A percentile compares a stretch with the other conserved stretches of the same genome.
phyloP scores from a whole-genome alignment of 23 tunicate species.

The Ciona savignyi region DNA sequence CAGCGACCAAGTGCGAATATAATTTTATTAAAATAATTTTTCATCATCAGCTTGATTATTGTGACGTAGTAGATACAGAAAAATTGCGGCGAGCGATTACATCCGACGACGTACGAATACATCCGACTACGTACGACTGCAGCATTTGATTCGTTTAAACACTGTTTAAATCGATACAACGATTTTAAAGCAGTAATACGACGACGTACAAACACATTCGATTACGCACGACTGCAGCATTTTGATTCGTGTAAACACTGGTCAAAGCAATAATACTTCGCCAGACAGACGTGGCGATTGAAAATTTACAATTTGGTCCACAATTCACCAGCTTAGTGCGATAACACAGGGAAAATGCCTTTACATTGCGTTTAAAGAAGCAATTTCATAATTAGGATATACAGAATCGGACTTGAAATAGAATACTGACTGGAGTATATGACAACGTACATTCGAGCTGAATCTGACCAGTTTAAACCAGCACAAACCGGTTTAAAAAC shows the following conservation, averaged over 20 bases:
- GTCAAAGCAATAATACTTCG: no score
- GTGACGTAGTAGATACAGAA: not conserved
- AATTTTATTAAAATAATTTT: slow-evolving; percentile 5
- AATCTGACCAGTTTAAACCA: not conserved
- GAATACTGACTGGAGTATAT: not conserved
- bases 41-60: slow-evolving; percentile 7
- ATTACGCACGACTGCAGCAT: not conserved
- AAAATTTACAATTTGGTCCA: no score
- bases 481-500: not conserved
- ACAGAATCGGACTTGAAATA: not conserved
- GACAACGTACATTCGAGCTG: not conserved
- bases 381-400: not conserved
- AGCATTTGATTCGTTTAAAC: not conserved
- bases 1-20: slow-evolving; percentile 1
- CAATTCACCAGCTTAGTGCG: not conserved
- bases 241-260: not conserved
- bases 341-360: not conserved
- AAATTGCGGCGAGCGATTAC: not conserved
- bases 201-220: not conserved
- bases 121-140: not conserved
- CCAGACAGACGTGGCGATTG: no score
- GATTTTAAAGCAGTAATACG: not conserved
- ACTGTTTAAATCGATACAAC: not conserved
- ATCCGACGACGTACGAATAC: not conserved
- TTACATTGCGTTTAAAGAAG: not conserved